These are phyloP conservation scores for Tetranychus urticae DNA, from an alignment of 1,140 invertebrate genomes.

Conservation along the genomic window DNA sequence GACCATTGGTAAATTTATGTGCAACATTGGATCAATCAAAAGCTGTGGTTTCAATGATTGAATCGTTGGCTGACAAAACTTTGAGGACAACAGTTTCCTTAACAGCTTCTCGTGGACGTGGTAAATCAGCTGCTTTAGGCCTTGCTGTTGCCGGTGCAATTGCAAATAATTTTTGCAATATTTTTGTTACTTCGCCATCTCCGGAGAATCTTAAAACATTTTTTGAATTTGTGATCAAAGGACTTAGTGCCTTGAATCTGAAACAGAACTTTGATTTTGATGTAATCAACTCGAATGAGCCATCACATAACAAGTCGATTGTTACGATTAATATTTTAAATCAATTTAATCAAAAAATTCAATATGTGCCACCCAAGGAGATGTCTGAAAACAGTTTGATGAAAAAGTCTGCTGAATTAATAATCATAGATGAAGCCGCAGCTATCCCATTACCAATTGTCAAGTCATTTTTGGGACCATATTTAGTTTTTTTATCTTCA, in stretches of 20 bases:
- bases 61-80: constrained; percentile 79
- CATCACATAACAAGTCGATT: constrained; percentile 88
- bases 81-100: constrained; percentile 69
- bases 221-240: constrained; percentile 92
- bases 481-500: constrained; percentile 83
- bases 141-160: constrained; percentile 48
- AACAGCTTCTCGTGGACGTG: constrained; percentile 83
- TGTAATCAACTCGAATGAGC: constrained; percentile 81
- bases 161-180: constrained; percentile 74
- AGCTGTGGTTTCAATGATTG: constrained; percentile 75
- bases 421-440: constrained; percentile 95
- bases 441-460: constrained; percentile 89
- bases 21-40: constrained; percentile 73
- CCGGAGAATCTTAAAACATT: constrained; percentile 95
- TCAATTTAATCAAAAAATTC: constrained; percentile 88
- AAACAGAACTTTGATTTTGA: constrained; percentile 89
- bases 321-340: constrained; percentile 68
- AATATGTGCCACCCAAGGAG: constrained; percentile 87
- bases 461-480: constrained; percentile 67
- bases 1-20: constrained; percentile 65
- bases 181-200: constrained; percentile 91
- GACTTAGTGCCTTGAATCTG: constrained; percentile 63
- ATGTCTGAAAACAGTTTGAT: constrained; percentile 29
- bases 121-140: constrained; percentile 94
- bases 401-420: constrained; percentile 53